phyloP scores from a whole-genome alignment of 2,888 invertebrate species.

The Drosophila subquinaria region DNA sequence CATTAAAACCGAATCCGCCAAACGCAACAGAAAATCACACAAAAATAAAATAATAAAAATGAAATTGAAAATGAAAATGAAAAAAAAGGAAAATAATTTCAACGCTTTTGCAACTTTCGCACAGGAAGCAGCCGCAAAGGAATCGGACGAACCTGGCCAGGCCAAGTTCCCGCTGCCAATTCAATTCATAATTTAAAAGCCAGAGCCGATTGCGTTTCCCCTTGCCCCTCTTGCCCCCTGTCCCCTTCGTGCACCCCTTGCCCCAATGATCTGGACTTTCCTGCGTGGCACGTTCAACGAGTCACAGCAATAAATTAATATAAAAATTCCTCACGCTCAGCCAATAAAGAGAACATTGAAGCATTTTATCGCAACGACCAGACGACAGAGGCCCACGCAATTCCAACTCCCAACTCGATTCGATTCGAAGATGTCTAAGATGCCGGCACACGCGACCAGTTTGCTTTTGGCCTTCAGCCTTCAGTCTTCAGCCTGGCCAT shows the following conservation, averaged over 20 bases:
- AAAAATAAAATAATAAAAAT: constrained; percentile 24
- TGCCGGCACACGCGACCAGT: constrained; percentile 72
- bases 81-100: constrained; percentile 32
- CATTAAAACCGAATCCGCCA: constrained; percentile 81
- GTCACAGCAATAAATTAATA: constrained; percentile 80
- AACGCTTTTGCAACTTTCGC: constrained; percentile 48
- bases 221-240: background rate
- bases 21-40: constrained; percentile 43
- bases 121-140: constrained; percentile 47
- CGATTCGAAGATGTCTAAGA: constrained; percentile 60
- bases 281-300: constrained; percentile 29
- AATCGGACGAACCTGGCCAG: constrained; percentile 32
- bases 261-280: background rate
- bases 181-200: constrained; percentile 77
- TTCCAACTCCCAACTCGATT: background rate
- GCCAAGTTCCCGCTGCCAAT: constrained; percentile 54
- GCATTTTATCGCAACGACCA: constrained; percentile 73
- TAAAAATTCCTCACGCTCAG: constrained; percentile 84
- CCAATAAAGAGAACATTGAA: constrained; percentile 80
- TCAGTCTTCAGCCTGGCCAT: constrained; percentile 43
- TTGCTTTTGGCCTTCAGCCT: constrained; percentile 58
- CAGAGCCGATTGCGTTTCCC: constrained; percentile 50
- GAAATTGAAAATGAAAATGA: constrained; percentile 30
- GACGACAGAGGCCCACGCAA: constrained; percentile 48
- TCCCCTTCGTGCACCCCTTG: background rate